These are phyloP conservation scores for Sminthurinus signatus DNA, from an alignment of 1,140 invertebrate species.

Conservation along the genomic window DNA sequence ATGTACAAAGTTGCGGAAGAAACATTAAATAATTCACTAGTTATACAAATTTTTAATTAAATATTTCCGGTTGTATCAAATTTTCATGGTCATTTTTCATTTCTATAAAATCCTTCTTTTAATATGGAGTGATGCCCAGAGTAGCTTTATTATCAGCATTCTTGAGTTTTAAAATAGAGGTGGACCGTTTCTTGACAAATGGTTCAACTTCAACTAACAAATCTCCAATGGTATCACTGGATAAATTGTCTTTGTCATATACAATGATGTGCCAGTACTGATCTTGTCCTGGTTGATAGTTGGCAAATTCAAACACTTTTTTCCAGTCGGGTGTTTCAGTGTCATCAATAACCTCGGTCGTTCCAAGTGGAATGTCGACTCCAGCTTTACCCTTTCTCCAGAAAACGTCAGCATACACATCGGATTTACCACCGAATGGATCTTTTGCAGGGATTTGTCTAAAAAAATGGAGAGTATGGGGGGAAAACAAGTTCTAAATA, in stretches of 20 bases:
- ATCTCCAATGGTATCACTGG: slow-evolving; percentile 26
- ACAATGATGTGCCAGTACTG: slow-evolving; percentile 31
- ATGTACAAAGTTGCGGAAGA: too few species aligned
- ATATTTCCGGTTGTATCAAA: too few species aligned
- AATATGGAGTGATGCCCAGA: slow-evolving; percentile 25
- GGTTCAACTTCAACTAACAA: slow-evolving; percentile 27
- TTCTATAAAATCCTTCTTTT: too few species aligned
- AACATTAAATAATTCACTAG: too few species aligned
- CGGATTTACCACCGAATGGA: slow-evolving; percentile 13
- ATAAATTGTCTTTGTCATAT: slow-evolving; percentile 19
- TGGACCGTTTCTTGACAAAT: slow-evolving; percentile 22
- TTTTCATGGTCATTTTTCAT: too few species aligned
- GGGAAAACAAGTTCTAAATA: not conserved
- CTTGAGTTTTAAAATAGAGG: slow-evolving; percentile 22
- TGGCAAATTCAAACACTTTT: slow-evolving; percentile 28
- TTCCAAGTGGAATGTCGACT: slow-evolving; percentile 12
- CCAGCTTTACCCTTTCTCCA: slow-evolving; percentile 26
- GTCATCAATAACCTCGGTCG: slow-evolving; percentile 26
- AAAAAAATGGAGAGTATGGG: not conserved
- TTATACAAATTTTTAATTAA: too few species aligned
- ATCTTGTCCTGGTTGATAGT: slow-evolving; percentile 28
- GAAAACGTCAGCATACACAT: slow-evolving; percentile 22
- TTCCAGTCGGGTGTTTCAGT: slow-evolving; percentile 25
- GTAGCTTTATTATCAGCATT: slow-evolving; percentile 27
- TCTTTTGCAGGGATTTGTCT: slow-evolving; percentile 23